Conservation (phyloP, 2,797 vertebrate species). For the Chrysocyon brachyurus region DNA sequence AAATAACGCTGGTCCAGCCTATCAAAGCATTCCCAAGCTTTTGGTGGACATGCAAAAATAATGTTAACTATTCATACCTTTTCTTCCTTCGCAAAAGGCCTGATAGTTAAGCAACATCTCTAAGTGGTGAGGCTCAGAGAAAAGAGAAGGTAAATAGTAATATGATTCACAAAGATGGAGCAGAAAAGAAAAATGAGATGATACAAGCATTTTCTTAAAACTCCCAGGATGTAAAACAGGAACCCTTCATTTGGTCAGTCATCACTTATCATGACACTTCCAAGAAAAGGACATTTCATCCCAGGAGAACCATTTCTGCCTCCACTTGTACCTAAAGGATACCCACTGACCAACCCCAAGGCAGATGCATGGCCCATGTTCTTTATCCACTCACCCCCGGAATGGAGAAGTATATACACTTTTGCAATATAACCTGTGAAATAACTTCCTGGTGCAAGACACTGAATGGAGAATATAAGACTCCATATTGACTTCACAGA, state of each 20-base stretch:
- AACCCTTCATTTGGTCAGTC: neutral
- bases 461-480: neutral
- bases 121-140: neutral
- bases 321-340: neutral
- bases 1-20: neutral
- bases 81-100: conserved; percentile 55
- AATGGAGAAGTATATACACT: neutral
- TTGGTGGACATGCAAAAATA: neutral
- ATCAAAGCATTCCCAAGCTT: conserved; percentile 2
- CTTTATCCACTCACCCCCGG: neutral
- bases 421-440: neutral
- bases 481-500: conserved; percentile 52
- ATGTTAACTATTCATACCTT: conserved; percentile 44
- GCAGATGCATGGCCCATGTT: neutral
- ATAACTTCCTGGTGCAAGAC: conserved; percentile 39
- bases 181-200: neutral
- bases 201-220: conserved; percentile 6
- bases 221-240: neutral
- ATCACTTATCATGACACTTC: neutral
- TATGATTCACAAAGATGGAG: neutral
- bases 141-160: neutral
- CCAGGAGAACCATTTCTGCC: neutral
- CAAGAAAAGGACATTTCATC: neutral
- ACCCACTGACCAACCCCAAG: neutral
- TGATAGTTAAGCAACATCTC: neutral